Evolutionary conservation across 2,888 invertebrate species (phyloP).

Genomic region (Furcula furcula): DNA sequence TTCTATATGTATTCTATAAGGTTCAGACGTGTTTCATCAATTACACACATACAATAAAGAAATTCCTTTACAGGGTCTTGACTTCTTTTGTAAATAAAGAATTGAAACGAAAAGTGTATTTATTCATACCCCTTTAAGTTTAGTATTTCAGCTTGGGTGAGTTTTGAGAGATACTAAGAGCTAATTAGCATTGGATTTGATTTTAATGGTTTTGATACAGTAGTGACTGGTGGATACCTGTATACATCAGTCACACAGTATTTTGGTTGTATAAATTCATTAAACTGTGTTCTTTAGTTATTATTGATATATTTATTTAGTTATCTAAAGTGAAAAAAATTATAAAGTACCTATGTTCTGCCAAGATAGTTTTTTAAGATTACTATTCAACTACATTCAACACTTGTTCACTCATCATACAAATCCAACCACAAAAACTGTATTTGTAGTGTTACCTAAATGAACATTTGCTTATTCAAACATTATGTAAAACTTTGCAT

Average conservation of each 20-base stretch:
- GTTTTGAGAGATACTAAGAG: constrained; percentile 23
- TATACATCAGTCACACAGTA: too few species aligned
- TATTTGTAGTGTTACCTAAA: not conserved
- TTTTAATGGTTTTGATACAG: too few species aligned
- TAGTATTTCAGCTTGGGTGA: constrained; percentile 33
- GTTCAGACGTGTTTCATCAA: constrained; percentile 8
- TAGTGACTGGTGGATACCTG: too few species aligned
- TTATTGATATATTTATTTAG: not conserved
- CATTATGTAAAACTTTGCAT: constrained; percentile 9
- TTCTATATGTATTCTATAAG: not conserved
- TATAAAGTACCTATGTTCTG: not conserved
- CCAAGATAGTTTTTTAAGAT: not conserved
- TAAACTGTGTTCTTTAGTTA: constrained; percentile 15
- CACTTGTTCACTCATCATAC: not conserved
- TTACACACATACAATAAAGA: constrained; percentile 4
- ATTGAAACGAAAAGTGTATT: constrained; percentile 47
- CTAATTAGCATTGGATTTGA: too few species aligned
- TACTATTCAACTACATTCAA: not conserved
- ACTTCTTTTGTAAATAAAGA: constrained; percentile 44
- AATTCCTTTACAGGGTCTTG: constrained; percentile 18
- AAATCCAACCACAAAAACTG: not conserved
- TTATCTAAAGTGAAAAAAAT: constrained; percentile 1
- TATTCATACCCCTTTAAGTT: constrained; percentile 40
- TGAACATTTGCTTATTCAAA: constrained; percentile 9
- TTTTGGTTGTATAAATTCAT: constrained; percentile 44